Base-by-base conservation (phyloP, 2,797 vertebrate species). In the Gadopsis bispinosus region DNA sequence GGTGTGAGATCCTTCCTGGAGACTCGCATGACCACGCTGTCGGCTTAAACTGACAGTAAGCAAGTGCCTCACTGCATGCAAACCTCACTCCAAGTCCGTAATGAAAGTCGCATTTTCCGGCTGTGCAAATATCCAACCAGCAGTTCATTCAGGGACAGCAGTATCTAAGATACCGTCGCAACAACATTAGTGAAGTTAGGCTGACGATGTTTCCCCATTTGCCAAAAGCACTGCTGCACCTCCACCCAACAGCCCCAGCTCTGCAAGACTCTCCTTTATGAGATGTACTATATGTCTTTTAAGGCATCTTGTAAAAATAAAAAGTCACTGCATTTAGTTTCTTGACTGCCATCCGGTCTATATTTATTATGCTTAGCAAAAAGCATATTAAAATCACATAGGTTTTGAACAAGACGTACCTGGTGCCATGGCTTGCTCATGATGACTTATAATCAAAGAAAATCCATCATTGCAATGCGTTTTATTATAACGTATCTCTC, bases 61-160 rank as follows among this genome's bases (percentile, higher is more conserved):
- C 56, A 60, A 79, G 74, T 54, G 47, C 67, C 66, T 83, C 39
- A 31, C 47, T 64, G 31, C 71, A 77, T 64, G 69, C 71, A 79
- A 80, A 77, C 53, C 54, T 63, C 69, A 45, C 64, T 83, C 55
- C 65, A 74, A 73, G 45, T 55, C 75, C 7, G 37, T 86, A 83
- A 89, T 90, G 64, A 83, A 87, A 87, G 74, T 80, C 83, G 83
- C 82, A 86, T 91, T 87, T 81, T 67, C 4, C 50, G 73, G 48
- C n/a, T 73, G 69, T 78, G 55, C 62, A 76, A 70, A 72, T 64
- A 80, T 80, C 59, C 11, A 50, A 45, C 47, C 50, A 58, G 64
- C 26, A 41, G 68, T 80, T 83, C 72, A 83, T 63, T 83, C n/a
- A 8, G 65, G 85, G 78, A 86, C 70, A 83, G 20, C 33, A 17